phyloP scores from a whole-genome alignment of 1,140 invertebrate species.

The Lamellibrachia luymesi region DNA sequence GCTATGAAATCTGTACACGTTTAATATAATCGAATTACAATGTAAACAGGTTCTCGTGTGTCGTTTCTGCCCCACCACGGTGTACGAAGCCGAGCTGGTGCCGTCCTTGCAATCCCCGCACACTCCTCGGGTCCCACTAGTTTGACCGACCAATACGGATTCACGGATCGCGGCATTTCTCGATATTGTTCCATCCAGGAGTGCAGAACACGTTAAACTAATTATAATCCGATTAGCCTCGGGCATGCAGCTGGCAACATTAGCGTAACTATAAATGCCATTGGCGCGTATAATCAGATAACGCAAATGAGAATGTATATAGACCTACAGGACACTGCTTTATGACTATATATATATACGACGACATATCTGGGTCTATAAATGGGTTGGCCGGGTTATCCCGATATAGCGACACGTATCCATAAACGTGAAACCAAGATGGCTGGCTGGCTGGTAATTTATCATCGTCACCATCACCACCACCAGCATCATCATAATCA shows the following conservation, averaged over 20 bases:
- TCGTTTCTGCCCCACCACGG: background rate
- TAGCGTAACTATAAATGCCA: background rate
- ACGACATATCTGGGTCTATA: too few relatives aligned
- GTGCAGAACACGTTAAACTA: background rate
- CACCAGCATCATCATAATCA: too few relatives aligned
- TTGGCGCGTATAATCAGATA: background rate
- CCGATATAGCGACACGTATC: too few relatives aligned
- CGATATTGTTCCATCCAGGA: background rate
- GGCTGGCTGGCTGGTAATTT: too few relatives aligned
- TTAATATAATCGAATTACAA: background rate
- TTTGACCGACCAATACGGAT: background rate
- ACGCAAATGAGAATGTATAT: background rate
- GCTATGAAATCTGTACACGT: background rate
- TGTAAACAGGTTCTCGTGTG: background rate
- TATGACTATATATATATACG: background rate
- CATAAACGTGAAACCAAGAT: too few relatives aligned
- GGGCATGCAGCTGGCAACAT: background rate
- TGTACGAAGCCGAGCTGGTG: background rate
- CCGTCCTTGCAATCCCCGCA: background rate
- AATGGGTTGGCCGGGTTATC: too few relatives aligned
- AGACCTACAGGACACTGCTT: background rate
- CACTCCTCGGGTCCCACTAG: background rate
- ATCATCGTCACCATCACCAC: too few relatives aligned
- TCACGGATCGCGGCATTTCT: background rate
- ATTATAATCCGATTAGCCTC: background rate